A percentile compares a stretch with the other conserved stretches of the same genome.
These are phyloP conservation scores for Drymonia ruficornis DNA, from an alignment of 2,888 invertebrate species.

Conservation along the genomic window DNA sequence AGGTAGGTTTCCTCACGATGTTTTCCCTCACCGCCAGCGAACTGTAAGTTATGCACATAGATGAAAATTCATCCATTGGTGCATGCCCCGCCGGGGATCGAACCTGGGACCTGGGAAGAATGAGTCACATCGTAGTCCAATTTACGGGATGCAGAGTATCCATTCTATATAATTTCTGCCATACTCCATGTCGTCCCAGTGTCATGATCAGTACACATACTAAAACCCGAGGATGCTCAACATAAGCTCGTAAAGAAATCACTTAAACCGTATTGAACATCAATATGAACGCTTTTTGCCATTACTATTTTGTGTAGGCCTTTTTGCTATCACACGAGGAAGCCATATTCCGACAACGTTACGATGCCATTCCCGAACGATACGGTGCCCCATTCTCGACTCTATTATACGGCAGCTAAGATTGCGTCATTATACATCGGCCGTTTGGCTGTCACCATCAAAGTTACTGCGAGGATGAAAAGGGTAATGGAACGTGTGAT, in stretches of 20 bases:
- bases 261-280: conserved; percentile 39
- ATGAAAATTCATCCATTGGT: too few relatives aligned
- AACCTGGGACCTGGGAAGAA: too few relatives aligned
- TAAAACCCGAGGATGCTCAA: conserved; percentile 4
- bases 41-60: too few relatives aligned
- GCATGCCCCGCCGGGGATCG: too few relatives aligned
- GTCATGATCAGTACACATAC: conserved; percentile 4
- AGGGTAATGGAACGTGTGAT: conserved; percentile 69
- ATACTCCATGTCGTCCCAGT: background rate
- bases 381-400: conserved; percentile 20
- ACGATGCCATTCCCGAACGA: conserved; percentile 18
- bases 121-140: too few relatives aligned
- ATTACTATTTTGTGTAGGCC: conserved; percentile 29
- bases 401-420: conserved; percentile 10
- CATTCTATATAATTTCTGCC: too few relatives aligned
- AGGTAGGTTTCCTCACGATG: too few relatives aligned
- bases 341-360: conserved; percentile 30
- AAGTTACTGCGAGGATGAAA: conserved; percentile 47
- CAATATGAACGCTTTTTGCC: conserved; percentile 30
- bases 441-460: conserved; percentile 10
- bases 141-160: too few relatives aligned
- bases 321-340: conserved; percentile 31
- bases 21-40: too few relatives aligned
- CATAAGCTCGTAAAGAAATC: conserved; percentile 27
- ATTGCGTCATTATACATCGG: conserved; percentile 11